These are phyloP conservation scores for Paelopatides confundens DNA, from an alignment of 53 echinoderm and acorn worm species.

Conservation along the genomic window DNA sequence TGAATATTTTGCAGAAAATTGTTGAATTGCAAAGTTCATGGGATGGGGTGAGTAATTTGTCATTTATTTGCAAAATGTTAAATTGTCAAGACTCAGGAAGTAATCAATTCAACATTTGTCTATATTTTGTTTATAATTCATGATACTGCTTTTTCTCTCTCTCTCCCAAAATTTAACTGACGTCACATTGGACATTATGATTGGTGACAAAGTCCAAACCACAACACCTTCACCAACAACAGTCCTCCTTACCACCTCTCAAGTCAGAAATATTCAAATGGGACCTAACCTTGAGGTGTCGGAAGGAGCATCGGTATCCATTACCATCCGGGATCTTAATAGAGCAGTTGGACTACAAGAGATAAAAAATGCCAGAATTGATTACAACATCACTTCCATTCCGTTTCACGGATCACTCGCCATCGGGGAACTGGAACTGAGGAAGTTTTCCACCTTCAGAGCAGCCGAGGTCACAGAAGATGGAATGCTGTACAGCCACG, in stretches of 20 bases:
- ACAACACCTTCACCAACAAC: conserved; percentile 49
- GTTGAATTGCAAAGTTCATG: no score
- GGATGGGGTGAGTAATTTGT: no score
- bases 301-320: conserved; percentile 76
- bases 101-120: no score
- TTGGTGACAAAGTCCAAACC: conserved; percentile 50
- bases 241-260: background rate
- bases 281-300: conserved; percentile 51
- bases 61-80: no score
- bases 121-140: no score
- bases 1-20: no score
- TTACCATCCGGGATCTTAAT: conserved; percentile 74
- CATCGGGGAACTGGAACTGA: conserved; percentile 65
- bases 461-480: conserved; percentile 61
- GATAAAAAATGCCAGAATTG: conserved; percentile 57
- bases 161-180: conserved; percentile 82
- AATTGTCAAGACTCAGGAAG: no score
- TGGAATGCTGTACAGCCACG: conserved; percentile 82
- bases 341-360: conserved; percentile 43
- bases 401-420: conserved; percentile 75
- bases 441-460: conserved; percentile 63
- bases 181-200: conserved; percentile 65
- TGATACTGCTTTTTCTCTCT: conserved; percentile 64
- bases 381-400: conserved; percentile 69
- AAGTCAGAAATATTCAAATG: background rate